Evolutionary conservation across 2,888 invertebrate genomes (phyloP).

Genomic region (Cataglyphis cursor): DNA sequence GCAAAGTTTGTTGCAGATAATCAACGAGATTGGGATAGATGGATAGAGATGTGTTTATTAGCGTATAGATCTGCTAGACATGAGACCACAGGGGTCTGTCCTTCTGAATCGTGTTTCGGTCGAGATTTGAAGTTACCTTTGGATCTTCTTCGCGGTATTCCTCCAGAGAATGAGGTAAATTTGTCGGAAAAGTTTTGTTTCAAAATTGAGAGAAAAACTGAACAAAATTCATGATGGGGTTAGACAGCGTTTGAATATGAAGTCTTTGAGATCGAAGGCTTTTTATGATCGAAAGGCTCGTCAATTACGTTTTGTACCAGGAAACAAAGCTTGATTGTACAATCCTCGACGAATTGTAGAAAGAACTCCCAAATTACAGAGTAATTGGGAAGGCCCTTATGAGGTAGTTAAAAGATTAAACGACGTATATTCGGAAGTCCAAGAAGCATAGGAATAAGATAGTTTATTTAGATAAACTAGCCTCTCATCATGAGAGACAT

Average conservation of each 20-base stretch:
- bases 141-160: neutral
- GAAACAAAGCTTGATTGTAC: neutral
- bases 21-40: too few species aligned
- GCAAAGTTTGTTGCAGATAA: neutral
- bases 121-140: neutral
- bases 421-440: neutral
- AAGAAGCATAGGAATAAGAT: too few species aligned
- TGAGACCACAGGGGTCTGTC: neutral
- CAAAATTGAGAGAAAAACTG: neutral
- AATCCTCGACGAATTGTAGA: neutral
- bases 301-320: neutral
- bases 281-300: neutral
- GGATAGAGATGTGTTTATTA: neutral
- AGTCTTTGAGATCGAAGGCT: neutral
- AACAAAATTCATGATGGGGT: neutral
- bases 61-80: neutral
- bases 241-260: neutral
- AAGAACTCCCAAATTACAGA: neutral
- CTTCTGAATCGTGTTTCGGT: neutral
- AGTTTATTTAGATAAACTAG: too few species aligned
- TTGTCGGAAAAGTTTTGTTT: slow-evolving; percentile 4
- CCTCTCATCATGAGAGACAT: too few species aligned
- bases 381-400: too few species aligned
- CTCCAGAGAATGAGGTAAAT: neutral
- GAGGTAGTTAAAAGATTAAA: too few species aligned